Base-by-base conservation (phyloP, 2,888 invertebrate genomes). In the Xylocampa areola region DNA sequence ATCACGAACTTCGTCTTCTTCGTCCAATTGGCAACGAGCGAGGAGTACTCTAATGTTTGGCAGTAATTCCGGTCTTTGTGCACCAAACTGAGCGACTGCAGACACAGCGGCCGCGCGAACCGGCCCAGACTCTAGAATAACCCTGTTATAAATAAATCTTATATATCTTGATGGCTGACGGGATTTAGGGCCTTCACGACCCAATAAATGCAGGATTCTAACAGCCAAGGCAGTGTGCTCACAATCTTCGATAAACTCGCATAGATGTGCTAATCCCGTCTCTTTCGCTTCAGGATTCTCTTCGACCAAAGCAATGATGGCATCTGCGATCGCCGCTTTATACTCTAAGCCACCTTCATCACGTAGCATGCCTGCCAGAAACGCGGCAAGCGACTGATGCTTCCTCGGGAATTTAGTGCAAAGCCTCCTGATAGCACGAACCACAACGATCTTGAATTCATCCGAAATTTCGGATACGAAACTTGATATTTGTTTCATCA, bases 191-290 rank as follows among this genome's bases (percentile, higher is more conserved):
- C 99, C 99, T 91, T 99, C 99, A 61, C 98, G 97, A 0, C 99
- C 99, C 0, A 99, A 94, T 49, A 99, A 94, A 94, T 99, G 98
- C 32, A 99, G 94, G 73, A 99, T 99, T 21, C 98, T 95, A 0
- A 99, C 99, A 2, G 99, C 99, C 70, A 99, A 95, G 51, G 98
- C 98, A 0, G 98, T 97, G 86, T 99, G 99, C 81, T 99, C 99
- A 84, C 99, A 99, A 89, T 99, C 99, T 85, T 99, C 99, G 73
- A 99, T 99, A 81, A 99, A 99, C 89, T 99, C 99, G 82, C 99
- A 99, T 2, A 99, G 94, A 91, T 99, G 99, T 0, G 99, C 98
- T 10, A 99, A 89, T 0, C 98, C 99, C 0, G 98, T 97, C 90
- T 99, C 99, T 86, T 99, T 99, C 0, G 99, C 99, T 61, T 99